phyloP scores from a whole-genome alignment of 2,113 vertebrate species.

The Sebastes schlegelii region DNA sequence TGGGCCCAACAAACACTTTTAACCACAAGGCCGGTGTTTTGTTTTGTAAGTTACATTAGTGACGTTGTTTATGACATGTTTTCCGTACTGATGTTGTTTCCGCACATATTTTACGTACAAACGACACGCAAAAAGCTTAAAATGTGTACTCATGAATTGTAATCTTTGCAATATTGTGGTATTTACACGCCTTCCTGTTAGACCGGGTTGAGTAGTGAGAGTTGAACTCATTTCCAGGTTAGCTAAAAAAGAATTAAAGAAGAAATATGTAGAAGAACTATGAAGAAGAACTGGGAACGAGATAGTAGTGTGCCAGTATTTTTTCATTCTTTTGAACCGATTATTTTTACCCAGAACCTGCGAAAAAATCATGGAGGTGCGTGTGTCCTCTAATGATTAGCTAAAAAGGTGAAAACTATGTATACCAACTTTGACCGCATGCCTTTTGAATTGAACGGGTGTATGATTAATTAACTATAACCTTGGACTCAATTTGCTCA shows the following conservation, averaged over 20 bases:
- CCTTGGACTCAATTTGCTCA: constrained; percentile 6
- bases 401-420: neutral
- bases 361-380: neutral
- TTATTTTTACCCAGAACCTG: neutral
- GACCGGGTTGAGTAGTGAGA: neutral
- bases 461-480: constrained; percentile 12
- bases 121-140: too few species aligned
- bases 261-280: neutral
- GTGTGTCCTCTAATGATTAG: neutral
- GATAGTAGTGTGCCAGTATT: neutral
- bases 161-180: too few species aligned
- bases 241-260: neutral
- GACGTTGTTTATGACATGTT: too few species aligned
- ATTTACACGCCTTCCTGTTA: too few species aligned
- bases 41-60: too few species aligned
- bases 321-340: neutral
- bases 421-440: constrained; percentile 1
- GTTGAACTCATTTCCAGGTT: neutral
- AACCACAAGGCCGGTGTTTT: too few species aligned
- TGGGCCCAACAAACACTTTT: too few species aligned
- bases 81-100: too few species aligned
- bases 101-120: too few species aligned
- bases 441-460: neutral
- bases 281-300: constrained; percentile 5
- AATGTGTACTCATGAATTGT: too few species aligned